These are phyloP conservation scores for Arctocebus calabarensis DNA, from an alignment of 2,797 vertebrate genomes.

Conservation along the genomic window DNA sequence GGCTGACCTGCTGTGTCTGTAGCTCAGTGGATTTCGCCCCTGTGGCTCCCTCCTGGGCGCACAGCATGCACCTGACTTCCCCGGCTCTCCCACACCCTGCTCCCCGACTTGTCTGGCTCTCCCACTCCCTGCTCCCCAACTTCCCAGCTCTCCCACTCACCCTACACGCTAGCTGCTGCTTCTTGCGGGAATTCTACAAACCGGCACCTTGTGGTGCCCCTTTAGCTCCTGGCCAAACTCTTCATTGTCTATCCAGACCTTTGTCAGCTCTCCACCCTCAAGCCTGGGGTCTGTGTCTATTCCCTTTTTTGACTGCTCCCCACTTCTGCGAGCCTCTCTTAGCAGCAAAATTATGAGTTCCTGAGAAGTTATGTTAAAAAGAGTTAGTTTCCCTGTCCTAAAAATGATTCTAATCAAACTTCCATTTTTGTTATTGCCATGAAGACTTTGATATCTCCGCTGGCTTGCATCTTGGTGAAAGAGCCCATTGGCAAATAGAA, in stretches of 20 bases:
- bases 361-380: background rate
- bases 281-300: background rate
- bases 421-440: conserved; percentile 10
- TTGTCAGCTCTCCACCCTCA: background rate
- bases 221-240: background rate
- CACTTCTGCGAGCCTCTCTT: background rate
- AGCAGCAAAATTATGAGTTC: background rate
- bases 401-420: conserved; percentile 55
- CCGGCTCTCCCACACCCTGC: too few species aligned
- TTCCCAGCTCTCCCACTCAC: background rate
- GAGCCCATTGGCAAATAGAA: conserved; percentile 3
- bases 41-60: rapidly evolving
- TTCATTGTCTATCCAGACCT: background rate
- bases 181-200: background rate
- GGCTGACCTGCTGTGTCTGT: background rate
- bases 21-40: background rate
- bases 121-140: background rate
- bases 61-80: background rate
- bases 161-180: background rate
- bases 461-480: conserved; percentile 29
- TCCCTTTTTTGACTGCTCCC: background rate
- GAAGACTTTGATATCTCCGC: conserved; percentile 20
- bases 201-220: background rate
- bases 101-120: too few species aligned
- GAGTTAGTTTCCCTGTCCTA: conserved; percentile 25